Evolutionary conservation across 2,113 vertebrate species (phyloP).

Genomic region (Salvelinus alpinus): DNA sequence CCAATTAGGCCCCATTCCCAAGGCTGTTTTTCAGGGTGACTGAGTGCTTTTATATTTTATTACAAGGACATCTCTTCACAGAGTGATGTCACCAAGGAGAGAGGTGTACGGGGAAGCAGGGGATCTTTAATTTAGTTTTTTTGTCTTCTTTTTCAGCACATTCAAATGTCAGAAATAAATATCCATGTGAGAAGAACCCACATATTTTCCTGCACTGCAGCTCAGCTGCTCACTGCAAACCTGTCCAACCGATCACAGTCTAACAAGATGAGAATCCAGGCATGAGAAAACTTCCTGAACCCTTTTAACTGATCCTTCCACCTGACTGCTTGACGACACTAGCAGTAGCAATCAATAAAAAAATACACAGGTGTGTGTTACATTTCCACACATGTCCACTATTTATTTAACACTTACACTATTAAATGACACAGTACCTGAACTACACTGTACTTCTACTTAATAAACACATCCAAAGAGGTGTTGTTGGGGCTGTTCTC

Average conservation of each 20-base stretch:
- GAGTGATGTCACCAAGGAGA: no score
- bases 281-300: neutral
- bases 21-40: no score
- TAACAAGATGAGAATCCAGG: neutral
- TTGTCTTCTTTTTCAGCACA: neutral
- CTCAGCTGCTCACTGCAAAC: neutral
- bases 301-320: no score
- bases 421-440: neutral
- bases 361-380: neutral
- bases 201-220: neutral
- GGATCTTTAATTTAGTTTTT: neutral
- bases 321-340: no score
- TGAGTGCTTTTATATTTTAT: no score
- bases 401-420: neutral
- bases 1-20: neutral
- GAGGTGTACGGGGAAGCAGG: no score
- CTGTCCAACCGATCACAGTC: neutral
- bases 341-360: neutral
- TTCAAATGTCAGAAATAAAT: neutral
- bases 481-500: neutral
- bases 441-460: neutral
- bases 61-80: no score
- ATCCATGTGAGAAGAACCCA: neutral
- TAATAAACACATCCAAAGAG: neutral
- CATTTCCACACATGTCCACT: neutral